Percentiles rank a stretch among this genome's conserved stretches.
These are phyloP conservation scores for Oreochromis tanganicae DNA, from an alignment of 2,113 vertebrate genomes.

Conservation along the genomic window DNA sequence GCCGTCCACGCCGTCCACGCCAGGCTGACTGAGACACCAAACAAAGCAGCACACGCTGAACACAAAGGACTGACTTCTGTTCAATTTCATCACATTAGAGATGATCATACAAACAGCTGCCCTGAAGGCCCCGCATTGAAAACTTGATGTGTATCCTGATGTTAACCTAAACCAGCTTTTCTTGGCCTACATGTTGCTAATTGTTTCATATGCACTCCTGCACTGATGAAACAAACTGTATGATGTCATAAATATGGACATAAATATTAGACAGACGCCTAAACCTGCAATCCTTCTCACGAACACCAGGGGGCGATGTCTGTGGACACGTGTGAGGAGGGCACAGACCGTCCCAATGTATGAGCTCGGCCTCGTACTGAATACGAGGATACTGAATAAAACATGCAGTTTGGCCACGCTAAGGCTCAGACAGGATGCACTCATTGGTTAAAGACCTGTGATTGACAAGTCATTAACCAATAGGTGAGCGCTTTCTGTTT, in stretches of 20 bases:
- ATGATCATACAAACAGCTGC: not conserved
- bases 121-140: not conserved
- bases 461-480: not conserved
- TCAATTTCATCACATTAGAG: not conserved
- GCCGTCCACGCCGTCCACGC: not conserved
- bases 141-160: not conserved
- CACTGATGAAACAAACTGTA: not conserved
- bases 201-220: not conserved
- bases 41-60: not conserved
- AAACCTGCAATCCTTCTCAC: not conserved
- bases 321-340: not conserved
- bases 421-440: not conserved
- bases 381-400: not conserved
- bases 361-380: no score
- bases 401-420: accelerated
- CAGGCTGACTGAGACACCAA: not conserved
- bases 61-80: not conserved
- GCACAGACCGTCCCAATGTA: not conserved
- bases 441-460: not conserved
- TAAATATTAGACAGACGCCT: no score
- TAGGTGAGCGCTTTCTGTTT: not conserved
- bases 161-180: not conserved
- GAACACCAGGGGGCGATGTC: not conserved
- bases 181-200: not conserved
- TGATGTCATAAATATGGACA: not conserved